A percentile compares a stretch with the other conserved stretches of the same genome.
Conservation (phyloP, 2,797 vertebrate species). For the Bucorvus abyssinicus region DNA sequence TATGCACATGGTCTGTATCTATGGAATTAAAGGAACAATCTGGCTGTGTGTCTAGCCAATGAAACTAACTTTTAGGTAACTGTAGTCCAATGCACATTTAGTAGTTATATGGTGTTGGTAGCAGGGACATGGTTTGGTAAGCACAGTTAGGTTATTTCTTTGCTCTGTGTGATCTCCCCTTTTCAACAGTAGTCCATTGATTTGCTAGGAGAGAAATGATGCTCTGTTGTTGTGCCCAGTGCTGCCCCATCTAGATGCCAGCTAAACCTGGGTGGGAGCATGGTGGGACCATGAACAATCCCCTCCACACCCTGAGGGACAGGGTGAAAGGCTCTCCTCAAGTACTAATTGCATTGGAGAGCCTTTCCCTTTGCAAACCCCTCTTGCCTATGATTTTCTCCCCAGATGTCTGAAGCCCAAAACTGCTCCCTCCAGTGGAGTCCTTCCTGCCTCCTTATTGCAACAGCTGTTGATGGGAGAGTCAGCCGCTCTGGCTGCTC, state of each 20-base stretch:
- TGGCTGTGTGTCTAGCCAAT: background rate
- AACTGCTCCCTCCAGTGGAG: accelerated
- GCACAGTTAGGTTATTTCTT: background rate
- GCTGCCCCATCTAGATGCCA: background rate
- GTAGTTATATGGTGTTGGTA: background rate
- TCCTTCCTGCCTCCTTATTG: accelerated
- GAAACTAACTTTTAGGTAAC: background rate
- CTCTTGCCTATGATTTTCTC: background rate
- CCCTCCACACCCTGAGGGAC: background rate
- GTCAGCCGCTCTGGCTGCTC: background rate
- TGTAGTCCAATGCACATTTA: background rate
- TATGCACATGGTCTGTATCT: background rate
- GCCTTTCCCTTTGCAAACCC: background rate
- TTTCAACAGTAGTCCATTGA: background rate
- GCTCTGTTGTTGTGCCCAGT: background rate
- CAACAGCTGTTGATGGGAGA: accelerated
- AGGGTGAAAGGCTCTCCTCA: background rate
- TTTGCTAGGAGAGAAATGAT: too few species aligned
- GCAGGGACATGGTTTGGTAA: background rate
- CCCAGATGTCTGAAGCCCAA: background rate
- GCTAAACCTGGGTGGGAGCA: too few species aligned
- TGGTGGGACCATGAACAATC: background rate
- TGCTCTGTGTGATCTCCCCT: background rate
- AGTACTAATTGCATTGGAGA: too few species aligned
- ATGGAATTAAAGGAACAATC: background rate